Evolutionary conservation across 2,797 vertebrate genomes (phyloP), one percentile per base, ranked within the genome.

Genomic region (Octomys mimax): DNA sequence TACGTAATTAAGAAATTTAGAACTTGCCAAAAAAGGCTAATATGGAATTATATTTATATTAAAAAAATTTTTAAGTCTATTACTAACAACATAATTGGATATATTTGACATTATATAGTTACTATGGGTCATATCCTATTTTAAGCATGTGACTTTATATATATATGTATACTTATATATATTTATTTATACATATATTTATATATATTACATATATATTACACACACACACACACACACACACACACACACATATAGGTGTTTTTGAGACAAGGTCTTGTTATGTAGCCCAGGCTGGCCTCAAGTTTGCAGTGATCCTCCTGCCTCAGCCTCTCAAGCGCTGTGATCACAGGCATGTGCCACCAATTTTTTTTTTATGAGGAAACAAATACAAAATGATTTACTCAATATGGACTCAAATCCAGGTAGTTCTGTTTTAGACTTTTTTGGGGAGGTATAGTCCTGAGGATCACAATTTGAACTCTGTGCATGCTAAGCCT

Each of bases 1-100:
- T 95, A 89, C 16, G 3, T 68, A 91, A 92, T 64, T 95, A 79
- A 92, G 49, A 85, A 92, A 90, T 54, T 54, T 92, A 42, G 31
- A 91, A 92, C 68, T 54, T 84, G 52, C 59, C 70, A 92, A 97
- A 42, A 73, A 42, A 75, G 71, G 39, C 42, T 75, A 26, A 42
- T 75, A 75, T 26, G 71, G 39, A 75, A 42, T 28, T 82, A 3
- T 4, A 93, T 36, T 81, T 81, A 62, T 14, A 78, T 49, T 70
- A 28, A 18, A 64, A 71, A 54, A 3, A 26, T 75, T 96, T 36
- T 77, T 21, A 95, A 79, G 70, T 80, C 75, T 79, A 39, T 59
- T 82, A 68, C 52, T 46, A 91, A 87, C 14, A 85, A 82, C 52
- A 59, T 54, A 75, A 79, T 57, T 75, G 31, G n/a, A 46, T 78